Base-by-base conservation (phyloP, 2,797 vertebrate species). In the Anguilla obscura region DNA sequence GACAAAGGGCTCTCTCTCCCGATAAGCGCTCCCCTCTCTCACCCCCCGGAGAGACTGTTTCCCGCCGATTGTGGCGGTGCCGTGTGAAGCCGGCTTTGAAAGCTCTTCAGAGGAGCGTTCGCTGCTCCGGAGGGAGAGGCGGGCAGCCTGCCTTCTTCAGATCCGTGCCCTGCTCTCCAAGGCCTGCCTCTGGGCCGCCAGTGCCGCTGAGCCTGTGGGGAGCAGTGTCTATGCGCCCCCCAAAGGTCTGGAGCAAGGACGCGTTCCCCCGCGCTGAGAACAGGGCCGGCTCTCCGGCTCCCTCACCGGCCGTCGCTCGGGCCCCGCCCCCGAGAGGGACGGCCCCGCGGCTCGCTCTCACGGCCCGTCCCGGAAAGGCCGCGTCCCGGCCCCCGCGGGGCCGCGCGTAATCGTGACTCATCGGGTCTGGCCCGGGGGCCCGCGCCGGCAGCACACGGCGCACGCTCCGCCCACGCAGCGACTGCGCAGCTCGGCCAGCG, bases 11-110 rank as follows among this genome's bases (percentile, higher is more conserved):
- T 95, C 95, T 96, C 93, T 93, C 91, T 92, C 90, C 93, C 88
- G 95, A 96, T 96, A 96, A 96, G 95, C 95, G 95, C 94, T 95
- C 93, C 93, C 95, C 95, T 95, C 95, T 95, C 94, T 33, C 95
- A 95, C 96, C 94, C 95, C 91, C 89, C 89, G 93, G 93, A 92
- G 94, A 93, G 95, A 95, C 95, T 96, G 95, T 94, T 96, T 92
- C 89, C 92, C 93, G 93, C 92, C 91, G 94, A 96, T 96, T 96
- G 95, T 93, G 90, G 93, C 93, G 92, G 94, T 93, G 88, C 92
- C 33, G 92, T 92, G 94, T 89, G 80, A 92, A 94, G 93, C 93
- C 93, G 54, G 92, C 93, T 95, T 93, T 95, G 95, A 96, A 96
- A 96, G 95, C 94, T 95, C 95, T 97, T 93, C 92, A 96, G 92